Conservation (phyloP, 2,888 invertebrate genomes). For the Brachyopa scutellaris region DNA sequence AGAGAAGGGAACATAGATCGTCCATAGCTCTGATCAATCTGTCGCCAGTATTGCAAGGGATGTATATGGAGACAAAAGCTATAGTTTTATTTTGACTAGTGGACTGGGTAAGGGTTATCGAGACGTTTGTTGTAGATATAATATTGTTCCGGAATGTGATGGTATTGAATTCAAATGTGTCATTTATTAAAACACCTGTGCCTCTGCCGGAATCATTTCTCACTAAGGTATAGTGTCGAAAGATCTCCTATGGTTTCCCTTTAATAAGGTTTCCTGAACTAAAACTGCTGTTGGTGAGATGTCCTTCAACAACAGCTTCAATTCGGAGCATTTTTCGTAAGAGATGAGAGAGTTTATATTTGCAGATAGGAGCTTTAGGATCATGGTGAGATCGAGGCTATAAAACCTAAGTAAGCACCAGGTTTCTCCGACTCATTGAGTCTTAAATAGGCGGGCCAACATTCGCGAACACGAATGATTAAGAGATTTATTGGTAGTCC, state of each 20-base stretch:
- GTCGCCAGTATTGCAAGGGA: background rate
- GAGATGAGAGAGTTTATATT: constrained; percentile 2
- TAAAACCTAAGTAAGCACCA: background rate
- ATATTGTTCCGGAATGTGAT: background rate
- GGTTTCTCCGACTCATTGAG: constrained; percentile 4
- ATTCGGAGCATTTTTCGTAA: background rate
- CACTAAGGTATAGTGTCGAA: too few species aligned
- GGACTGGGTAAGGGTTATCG: background rate
- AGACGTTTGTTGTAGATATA: background rate
- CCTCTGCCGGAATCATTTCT: too few species aligned
- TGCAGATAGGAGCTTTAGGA: background rate
- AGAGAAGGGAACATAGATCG: too few species aligned
- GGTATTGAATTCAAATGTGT: background rate
- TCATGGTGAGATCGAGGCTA: constrained; percentile 4
- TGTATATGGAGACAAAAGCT: background rate
- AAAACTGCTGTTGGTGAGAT: background rate
- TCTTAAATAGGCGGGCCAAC: background rate
- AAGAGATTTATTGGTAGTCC: background rate
- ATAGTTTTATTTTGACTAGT: background rate
- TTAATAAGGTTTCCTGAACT: constrained; percentile 6
- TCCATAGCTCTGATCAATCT: too few species aligned
- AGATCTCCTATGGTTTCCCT: too few species aligned
- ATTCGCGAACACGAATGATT: background rate
- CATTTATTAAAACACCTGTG: background rate
- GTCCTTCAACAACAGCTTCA: background rate